Evolutionary conservation across 2,888 invertebrate genomes (phyloP), one percentile per base, ranked within the genome.

Genomic region (Heliconius aoede): DNA sequence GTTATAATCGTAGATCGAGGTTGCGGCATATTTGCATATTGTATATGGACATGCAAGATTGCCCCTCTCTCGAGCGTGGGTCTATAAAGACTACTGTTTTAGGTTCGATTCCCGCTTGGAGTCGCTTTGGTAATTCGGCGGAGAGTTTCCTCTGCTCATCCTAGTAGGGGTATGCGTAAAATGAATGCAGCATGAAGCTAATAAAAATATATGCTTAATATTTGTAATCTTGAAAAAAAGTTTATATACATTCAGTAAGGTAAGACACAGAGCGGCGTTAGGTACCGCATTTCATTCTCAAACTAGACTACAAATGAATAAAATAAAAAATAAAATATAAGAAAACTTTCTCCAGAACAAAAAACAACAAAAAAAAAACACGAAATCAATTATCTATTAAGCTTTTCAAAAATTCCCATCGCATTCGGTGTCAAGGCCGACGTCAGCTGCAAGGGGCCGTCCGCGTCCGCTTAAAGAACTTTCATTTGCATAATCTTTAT

Each of bases 401-500:
- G 40, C 13, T 36, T 40, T 40, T 36, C 7, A 55, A n/a, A 69
- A 51, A 55, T 69, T 69, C 69, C 55, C 69, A 69, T 69, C 32
- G 69, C n/a, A 32, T 69, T 69, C 30, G 55, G n/a, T 69, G 69
- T 69, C 69, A 69, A 69, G 69, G 69, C 69, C 69, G 55, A 30
- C 55, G 0, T 55, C 69, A 30, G 15, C 51, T 69, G 68, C 69
- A 55, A 65, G 69, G 55, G 69, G 69, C 69, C 69, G 69, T 30
- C 32, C 55, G 55, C 69, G 69, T 30, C 32, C 55, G 55, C 55
- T 69, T 30, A 4, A 55, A 30, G 69, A 72, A 60, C 58, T 26
- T 71, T 28, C 7, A 72, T 83, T 83, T 82, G 80, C 82, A 82
- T 83, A 82, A 82, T 83, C 80, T 82, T 79, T 81, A 81, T 82